Evolutionary conservation across 1,140 invertebrate genomes (phyloP), one percentile per base, ranked within the genome.

Genomic region (Drosophila teissieri): DNA sequence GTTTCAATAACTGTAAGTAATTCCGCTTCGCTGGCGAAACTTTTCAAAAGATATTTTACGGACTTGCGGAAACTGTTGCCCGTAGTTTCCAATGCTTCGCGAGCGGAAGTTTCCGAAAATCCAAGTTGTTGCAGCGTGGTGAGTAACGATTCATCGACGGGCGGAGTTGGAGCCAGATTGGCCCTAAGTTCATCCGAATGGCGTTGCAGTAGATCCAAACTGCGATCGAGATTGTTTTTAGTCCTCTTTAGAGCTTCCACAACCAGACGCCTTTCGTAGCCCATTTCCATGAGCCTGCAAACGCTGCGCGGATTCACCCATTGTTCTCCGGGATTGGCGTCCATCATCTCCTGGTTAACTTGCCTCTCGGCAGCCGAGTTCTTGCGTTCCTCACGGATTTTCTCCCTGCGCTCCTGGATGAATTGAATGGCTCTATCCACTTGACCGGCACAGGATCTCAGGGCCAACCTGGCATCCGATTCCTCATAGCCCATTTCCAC

Each of bases 231-330:
- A 85, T 95, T 93, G 92, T 96, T 96, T 79, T 96, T 95, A 12
- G 93, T 92, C 73, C 94, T 93, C 73, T 94, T 93, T 14, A 97
- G 90, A 3, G 96, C 96, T 27, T 93, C 80, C 1, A 93, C 85
- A 2, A 95, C 94, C 10, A 94, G 86, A 12, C 93, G 91, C 10
- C 93, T 93, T n/a, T 93, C 78, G 92, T 93, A 96, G 0, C 96
- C 96, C 95, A 96, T 96, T 14, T 93, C 93, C 27, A 94, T 92
- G n/a, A 96, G 76, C 37, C 93, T 93, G 54, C 94, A 93, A 17
- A 95, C 93, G 52, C 80, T 80, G 3, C 80, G 69, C 2, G 91
- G 91, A 80, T 92, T 81, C 3, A 92, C 68, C 89, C 90, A 92
- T 2, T 80, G 72, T 2, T 54, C 39, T 7, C 74, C 58, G 0